A percentile compares a stretch with the other conserved stretches of the same genome.
phyloP scores from a whole-genome alignment of 2,888 invertebrate species.

The Onthophagus sagittarius region DNA sequence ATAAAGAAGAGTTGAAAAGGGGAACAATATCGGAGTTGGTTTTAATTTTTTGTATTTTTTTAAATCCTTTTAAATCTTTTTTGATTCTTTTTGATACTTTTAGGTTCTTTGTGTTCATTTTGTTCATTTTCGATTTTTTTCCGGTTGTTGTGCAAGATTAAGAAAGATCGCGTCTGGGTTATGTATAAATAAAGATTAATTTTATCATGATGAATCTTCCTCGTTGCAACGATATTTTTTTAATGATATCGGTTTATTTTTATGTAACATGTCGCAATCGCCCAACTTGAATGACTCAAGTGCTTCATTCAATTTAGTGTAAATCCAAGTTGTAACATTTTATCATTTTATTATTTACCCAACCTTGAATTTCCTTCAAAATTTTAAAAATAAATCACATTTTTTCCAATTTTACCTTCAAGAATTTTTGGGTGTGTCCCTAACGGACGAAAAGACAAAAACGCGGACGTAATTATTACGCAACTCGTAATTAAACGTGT shows the following conservation, averaged over 20 bases:
- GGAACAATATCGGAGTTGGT: background rate
- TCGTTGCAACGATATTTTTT: background rate
- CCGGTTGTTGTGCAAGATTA: background rate
- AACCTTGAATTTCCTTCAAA: background rate
- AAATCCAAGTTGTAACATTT: background rate
- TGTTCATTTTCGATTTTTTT: background rate
- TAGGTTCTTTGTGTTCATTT: too few relatives aligned
- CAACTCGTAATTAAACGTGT: background rate
- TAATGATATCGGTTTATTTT: background rate
- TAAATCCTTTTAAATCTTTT: too few relatives aligned
- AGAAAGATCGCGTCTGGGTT: background rate
- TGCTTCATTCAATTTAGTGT: background rate
- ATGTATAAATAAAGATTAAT: background rate
- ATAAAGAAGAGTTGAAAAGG: background rate
- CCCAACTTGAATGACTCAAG: background rate
- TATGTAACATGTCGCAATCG: background rate
- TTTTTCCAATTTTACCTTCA: background rate
- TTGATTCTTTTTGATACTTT: too few relatives aligned
- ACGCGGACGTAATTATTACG: background rate
- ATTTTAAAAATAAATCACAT: background rate
- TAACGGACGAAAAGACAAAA: background rate
- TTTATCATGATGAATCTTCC: background rate
- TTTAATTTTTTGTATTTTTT: too few relatives aligned
- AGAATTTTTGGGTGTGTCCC: background rate
- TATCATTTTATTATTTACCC: background rate